Base-by-base conservation (phyloP, 92 coral and sea anemone genomes). In the Ricordea florida region DNA sequence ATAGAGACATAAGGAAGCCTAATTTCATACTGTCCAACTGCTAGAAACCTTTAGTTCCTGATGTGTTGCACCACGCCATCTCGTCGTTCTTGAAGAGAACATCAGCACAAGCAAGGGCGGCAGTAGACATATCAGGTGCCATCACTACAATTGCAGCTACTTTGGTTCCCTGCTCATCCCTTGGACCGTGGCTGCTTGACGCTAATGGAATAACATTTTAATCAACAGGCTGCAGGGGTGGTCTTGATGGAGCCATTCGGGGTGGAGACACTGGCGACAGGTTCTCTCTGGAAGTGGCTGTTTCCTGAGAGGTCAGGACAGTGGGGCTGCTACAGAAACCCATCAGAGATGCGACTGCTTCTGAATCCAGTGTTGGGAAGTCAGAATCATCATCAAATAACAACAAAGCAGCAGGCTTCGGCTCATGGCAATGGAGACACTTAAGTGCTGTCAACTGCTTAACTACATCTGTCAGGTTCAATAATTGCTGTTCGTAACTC, bases 11-110 rank as follows among this genome's bases (percentile, higher is more conserved):
- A 0, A 81, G 22, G 28, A 81, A 55, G 38, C 40, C 14, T 29
- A 72, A 18, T 74, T 81, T 81, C 3, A 1, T 40, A 36, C 20
- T 11, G 49, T 81, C 48, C 21, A 81, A 42, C 45, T 50, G 59
- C 47, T 72, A 57, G 23, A 69, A 81, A 10, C 47, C 47, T 41
- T 41, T 41, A 41, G 4, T 41, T 9, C 47, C 47, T 9, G 13
- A 41, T 20, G 13, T 41, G 47, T 41, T 41, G 2, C 47, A n/a
- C 16, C 47, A 10, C 47, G 47, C 47, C 47, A 41, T 3, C 47
- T 41, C 47, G 16, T 41, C 47, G 16, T 41, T 41, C 15, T 9
- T 3, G 16, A 2, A 41, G 3, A 41, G 2, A 2, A 41, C 47
- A 9, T 41, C 47, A 2, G 11, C 47, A 41, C 47, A 41, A 10